Evolutionary conservation across 2,888 invertebrate species (phyloP).

Genomic region (Drepana falcataria): DNA sequence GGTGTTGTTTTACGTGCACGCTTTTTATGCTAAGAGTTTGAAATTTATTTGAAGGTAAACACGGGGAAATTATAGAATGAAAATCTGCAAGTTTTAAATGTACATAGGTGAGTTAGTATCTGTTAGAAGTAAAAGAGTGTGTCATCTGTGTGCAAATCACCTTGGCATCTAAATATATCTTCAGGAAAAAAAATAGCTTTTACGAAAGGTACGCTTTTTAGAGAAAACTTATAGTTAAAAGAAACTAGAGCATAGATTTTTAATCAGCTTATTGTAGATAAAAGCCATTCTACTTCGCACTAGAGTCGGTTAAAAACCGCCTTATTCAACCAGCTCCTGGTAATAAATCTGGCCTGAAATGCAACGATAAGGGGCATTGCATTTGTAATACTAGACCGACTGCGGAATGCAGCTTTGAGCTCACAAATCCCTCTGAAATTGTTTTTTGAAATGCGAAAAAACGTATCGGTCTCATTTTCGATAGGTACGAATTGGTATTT

Average conservation of each 20-base stretch:
- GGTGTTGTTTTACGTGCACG: not conserved
- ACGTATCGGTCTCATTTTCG: too few species aligned
- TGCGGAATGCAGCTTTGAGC: conserved; percentile 4
- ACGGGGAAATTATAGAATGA: not conserved
- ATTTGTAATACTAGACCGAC: conserved; percentile 22
- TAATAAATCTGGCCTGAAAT: conserved; percentile 35
- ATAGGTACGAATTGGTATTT: too few species aligned
- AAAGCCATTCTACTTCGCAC: not conserved
- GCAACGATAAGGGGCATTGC: conserved; percentile 28
- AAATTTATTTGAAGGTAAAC: not conserved
- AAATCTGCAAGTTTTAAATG: not conserved
- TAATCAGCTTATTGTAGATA: not conserved
- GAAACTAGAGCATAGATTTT: not conserved
- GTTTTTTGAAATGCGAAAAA: not conserved
- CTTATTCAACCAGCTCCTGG: conserved; percentile 1
- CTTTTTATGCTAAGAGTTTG: not conserved
- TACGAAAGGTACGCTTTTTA: too few species aligned
- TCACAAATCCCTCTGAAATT: conserved; percentile 2
- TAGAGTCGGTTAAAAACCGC: not conserved
- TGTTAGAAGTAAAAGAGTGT: too few species aligned
- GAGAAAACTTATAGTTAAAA: not conserved
- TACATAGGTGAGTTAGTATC: too few species aligned
- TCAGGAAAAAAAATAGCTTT: too few species aligned
- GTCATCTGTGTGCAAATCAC: too few species aligned
- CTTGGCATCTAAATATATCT: too few species aligned